Conservation (phyloP, 2,888 invertebrate species). For the Drosophila paranaensis region DNA sequence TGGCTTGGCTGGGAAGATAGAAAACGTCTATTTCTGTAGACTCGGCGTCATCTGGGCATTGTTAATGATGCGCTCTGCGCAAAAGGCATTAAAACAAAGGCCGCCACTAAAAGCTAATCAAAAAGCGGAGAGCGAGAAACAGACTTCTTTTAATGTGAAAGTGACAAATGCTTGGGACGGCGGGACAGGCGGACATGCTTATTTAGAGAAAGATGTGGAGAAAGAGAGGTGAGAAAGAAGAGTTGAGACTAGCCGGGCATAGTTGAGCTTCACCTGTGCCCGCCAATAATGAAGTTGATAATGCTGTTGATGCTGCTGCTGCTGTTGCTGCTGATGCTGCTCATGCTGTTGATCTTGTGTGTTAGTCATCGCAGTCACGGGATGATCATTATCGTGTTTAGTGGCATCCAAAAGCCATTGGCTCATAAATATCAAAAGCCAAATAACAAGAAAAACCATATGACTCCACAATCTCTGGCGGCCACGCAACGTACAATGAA, state of each 20-base stretch:
- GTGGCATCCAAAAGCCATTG: constrained; percentile 29
- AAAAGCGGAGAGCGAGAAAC: constrained; percentile 27
- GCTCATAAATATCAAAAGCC: constrained; percentile 57
- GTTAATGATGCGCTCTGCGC: constrained; percentile 5
- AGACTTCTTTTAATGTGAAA: constrained; percentile 68
- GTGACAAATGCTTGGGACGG: constrained; percentile 60
- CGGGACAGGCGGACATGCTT: neutral
- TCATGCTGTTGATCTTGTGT: constrained; percentile 16
- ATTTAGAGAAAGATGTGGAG: neutral
- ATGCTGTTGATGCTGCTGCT: constrained; percentile 14
- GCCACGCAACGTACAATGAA: constrained; percentile 28
- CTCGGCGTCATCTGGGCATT: neutral
- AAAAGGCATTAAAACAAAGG: constrained; percentile 22
- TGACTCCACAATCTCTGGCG: constrained; percentile 38
- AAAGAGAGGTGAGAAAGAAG: constrained; percentile 9
- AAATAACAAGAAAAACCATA: constrained; percentile 47
- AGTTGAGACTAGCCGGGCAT: constrained; percentile 8
- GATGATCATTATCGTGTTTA: constrained; percentile 25
- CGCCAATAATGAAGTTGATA: constrained; percentile 15
- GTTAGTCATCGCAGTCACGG: constrained; percentile 41
- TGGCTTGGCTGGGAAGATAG: neutral
- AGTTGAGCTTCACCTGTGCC: constrained; percentile 54
- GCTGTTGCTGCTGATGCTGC: constrained; percentile 14
- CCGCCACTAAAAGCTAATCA: constrained; percentile 29
- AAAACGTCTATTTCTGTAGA: neutral